phyloP scores from a whole-genome alignment of 2,888 invertebrate genomes.

The Tribolium freemani region DNA sequence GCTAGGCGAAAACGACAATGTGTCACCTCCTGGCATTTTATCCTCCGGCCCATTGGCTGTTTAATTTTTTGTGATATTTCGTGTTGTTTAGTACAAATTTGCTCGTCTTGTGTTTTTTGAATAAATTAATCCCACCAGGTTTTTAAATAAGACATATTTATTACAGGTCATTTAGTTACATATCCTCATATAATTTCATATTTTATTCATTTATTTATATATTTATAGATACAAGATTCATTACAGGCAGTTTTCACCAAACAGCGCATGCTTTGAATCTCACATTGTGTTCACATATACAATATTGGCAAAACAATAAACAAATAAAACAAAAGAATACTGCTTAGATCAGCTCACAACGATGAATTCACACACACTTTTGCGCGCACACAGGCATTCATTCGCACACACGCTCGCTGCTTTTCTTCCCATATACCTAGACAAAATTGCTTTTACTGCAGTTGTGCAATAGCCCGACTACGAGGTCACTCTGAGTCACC shows the following conservation, averaged over 20 bases:
- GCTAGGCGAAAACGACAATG: too few species aligned
- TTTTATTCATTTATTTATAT: conserved; percentile 66
- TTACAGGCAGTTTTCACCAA: conserved; percentile 62
- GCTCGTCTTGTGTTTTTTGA: too few species aligned
- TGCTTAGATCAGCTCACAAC: conserved; percentile 65
- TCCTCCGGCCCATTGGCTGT: too few species aligned
- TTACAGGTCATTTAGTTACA: conserved; percentile 67
- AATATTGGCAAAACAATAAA: conserved; percentile 62
- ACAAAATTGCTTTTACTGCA: conserved; percentile 65
- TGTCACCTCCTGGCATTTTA: too few species aligned
- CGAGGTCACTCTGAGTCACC: conserved; percentile 38
- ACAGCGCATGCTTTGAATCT: conserved; percentile 60
- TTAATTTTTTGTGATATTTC: not conserved
- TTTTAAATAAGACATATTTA: conserved; percentile 65
- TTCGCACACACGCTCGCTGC: conserved; percentile 42
- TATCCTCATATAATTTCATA: conserved; percentile 65
- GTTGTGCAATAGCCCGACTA: conserved; percentile 56
- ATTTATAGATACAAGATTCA: conserved; percentile 67
- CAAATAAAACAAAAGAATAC: conserved; percentile 63
- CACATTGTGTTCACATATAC: conserved; percentile 62
- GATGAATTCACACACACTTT: conserved; percentile 59
- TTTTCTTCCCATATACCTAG: conserved; percentile 55
- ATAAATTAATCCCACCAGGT: not conserved
- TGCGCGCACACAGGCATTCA: conserved; percentile 50
- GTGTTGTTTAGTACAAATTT: not conserved